Evolutionary conservation across 1,140 invertebrate genomes (phyloP), one percentile per base, ranked within the genome.

Genomic region (Drosophila rhopaloa): DNA sequence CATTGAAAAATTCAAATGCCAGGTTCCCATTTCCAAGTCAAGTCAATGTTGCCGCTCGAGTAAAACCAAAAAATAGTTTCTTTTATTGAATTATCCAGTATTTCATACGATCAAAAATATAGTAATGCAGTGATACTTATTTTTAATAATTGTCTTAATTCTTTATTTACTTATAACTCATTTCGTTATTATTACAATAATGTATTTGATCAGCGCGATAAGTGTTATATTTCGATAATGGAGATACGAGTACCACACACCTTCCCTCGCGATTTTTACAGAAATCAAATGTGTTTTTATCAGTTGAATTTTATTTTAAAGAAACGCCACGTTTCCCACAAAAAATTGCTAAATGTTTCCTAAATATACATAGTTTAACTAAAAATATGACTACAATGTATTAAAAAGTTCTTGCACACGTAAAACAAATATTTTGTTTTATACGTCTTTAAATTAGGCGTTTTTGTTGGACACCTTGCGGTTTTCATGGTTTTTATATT

Each of bases 51-150:
- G 7, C 14, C 13, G 3, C 44, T 24, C 14, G 35, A 58, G 41
- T 47, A 60, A 66, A 59, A 83, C 85, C 60, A 72, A 63, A 79
- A 82, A 88, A 82, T 79, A 27, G 62, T 58, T 61, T 66, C 67
- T 55, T 86, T 89, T 88, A 88, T 89, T 88, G 57, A 62, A 79
- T 80, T 84, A 61, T 76, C 61, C 80, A 80, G 67, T 67, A 83
- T 86, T 88, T 77, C 66, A 83, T 89, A 89, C 84, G 81, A 65
- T 67, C 73, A 73, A 88, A 88, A 83, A 61, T 88, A 88, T 74
- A 83, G 58, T 79, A 71, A 88, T 83, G 79, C 76, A 73, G 71
- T 79, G 57, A 66, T 61, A 58, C 78, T 81, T 77, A 81, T 38
- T 38, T 40, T 40, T 56, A 58, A 62, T 70, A 70, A 77, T 70